These are phyloP conservation scores for Sphaerolaimus hirsutus DNA, from an alignment of 2,888 invertebrate genomes.

Conservation along the genomic window DNA sequence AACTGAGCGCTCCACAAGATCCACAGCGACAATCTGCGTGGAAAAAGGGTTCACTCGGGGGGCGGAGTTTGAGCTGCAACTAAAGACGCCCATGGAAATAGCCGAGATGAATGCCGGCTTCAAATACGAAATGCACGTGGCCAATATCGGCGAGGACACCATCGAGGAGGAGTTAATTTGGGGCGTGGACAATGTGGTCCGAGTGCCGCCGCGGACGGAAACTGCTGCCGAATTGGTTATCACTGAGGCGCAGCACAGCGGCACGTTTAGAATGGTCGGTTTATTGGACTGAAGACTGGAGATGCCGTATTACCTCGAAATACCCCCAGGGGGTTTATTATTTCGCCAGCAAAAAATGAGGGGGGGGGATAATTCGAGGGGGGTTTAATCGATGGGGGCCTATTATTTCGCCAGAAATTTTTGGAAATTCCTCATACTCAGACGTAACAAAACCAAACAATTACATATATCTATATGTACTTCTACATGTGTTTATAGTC, in stretches of 20 bases:
- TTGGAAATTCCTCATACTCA: too few species aligned
- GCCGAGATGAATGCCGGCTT: conserved; percentile 29
- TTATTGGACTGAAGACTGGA: too few species aligned
- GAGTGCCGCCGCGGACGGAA: conserved; percentile 23
- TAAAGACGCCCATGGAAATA: conserved; percentile 26
- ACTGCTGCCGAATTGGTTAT: conserved; percentile 26
- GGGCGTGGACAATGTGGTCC: conserved; percentile 27
- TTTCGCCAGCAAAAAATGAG: too few species aligned
- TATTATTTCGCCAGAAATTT: too few species aligned
- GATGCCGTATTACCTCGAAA: too few species aligned
- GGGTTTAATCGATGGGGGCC: too few species aligned
- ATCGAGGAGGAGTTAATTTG: conserved; percentile 23
- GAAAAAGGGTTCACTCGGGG: conserved; percentile 15
- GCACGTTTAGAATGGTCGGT: conserved; percentile 24
- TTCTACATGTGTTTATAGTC: too few species aligned
- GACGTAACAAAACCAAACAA: too few species aligned
- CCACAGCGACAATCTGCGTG: conserved; percentile 18
- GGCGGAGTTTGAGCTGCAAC: conserved; percentile 18
- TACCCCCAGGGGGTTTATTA: too few species aligned
- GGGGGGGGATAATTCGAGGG: too few species aligned
- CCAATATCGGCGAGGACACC: conserved; percentile 24
- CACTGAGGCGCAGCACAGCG: conserved; percentile 24
- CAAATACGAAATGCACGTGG: conserved; percentile 25
- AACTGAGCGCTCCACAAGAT: conserved; percentile 26
- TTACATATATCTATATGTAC: too few species aligned